Conservation (phyloP, 2,888 invertebrate species). For the Drosophila atroscutellata region DNA sequence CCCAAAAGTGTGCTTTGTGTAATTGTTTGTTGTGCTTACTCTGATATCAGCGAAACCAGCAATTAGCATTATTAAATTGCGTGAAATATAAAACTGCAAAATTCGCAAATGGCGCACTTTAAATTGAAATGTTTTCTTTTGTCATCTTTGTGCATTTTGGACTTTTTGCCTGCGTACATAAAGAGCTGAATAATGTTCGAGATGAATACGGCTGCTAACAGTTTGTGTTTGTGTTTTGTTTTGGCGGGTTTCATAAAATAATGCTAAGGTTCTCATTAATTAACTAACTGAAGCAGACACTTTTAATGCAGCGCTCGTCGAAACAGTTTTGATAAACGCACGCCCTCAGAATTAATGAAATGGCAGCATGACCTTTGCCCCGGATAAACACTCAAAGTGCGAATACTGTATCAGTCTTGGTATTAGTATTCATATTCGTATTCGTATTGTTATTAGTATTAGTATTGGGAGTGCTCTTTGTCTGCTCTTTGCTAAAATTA, state of each 20-base stretch:
- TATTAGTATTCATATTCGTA: background rate
- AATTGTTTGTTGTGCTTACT: background rate
- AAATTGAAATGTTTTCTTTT: background rate
- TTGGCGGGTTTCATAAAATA: constrained; percentile 32
- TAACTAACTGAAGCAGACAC: constrained; percentile 59
- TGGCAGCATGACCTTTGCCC: constrained; percentile 33
- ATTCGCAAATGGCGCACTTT: background rate
- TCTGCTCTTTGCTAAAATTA: constrained; percentile 48
- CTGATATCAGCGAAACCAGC: constrained; percentile 16
- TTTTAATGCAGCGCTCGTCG: constrained; percentile 54
- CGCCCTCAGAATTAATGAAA: constrained; percentile 70
- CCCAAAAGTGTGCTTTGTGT: constrained; percentile 24
- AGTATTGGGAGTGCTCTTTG: constrained; percentile 21
- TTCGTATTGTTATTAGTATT: background rate
- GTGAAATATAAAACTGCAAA: constrained; percentile 12
- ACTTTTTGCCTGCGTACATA: background rate
- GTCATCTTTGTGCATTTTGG: background rate
- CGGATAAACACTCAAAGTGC: constrained; percentile 1
- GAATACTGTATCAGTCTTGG: background rate
- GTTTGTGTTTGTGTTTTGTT: background rate
- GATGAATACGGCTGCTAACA: background rate
- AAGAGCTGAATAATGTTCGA: background rate
- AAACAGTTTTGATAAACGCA: constrained; percentile 62
- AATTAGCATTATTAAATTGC: constrained; percentile 61
- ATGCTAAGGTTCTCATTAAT: constrained; percentile 58